A percentile compares a stretch with the other conserved stretches of the same genome.
Evolutionary conservation across 2,113 vertebrate species (phyloP).

Genomic region (Callorhinus ursinus): DNA sequence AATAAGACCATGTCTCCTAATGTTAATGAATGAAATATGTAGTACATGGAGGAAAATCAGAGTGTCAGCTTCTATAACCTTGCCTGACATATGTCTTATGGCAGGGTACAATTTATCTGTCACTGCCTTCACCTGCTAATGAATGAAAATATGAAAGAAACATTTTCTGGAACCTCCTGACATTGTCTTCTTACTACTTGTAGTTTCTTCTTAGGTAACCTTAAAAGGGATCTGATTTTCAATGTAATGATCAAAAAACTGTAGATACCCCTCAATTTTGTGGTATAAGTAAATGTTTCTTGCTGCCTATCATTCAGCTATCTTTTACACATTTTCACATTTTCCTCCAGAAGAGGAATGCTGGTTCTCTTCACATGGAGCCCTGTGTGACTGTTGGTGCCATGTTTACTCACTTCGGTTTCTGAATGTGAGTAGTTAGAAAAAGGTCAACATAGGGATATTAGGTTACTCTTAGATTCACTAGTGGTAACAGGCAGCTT

Average conservation of each 20-base stretch:
- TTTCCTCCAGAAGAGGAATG: conserved; percentile 54
- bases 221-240: conserved; percentile 71
- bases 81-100: conserved; percentile 71
- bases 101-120: conserved; percentile 75
- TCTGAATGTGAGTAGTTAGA: conserved; percentile 34
- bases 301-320: background rate
- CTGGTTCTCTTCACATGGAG: conserved; percentile 9
- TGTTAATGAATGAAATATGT: conserved; percentile 78
- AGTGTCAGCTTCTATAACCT: conserved; percentile 68
- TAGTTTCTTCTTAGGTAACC: conserved; percentile 63
- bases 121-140: conserved; percentile 77
- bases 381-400: background rate
- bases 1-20: conserved; percentile 37
- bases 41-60: conserved; percentile 71
- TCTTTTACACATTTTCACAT: conserved; percentile 46
- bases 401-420: background rate
- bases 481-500: conserved; percentile 54
- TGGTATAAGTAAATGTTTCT: background rate
- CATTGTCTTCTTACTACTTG: conserved; percentile 71
- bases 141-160: conserved; percentile 61
- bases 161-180: conserved; percentile 39
- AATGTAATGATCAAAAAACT: conserved; percentile 54
- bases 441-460: background rate
- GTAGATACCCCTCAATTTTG: background rate
- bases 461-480: background rate